phyloP scores from a whole-genome alignment of 2,888 invertebrate species.

The Sesia apiformis region DNA sequence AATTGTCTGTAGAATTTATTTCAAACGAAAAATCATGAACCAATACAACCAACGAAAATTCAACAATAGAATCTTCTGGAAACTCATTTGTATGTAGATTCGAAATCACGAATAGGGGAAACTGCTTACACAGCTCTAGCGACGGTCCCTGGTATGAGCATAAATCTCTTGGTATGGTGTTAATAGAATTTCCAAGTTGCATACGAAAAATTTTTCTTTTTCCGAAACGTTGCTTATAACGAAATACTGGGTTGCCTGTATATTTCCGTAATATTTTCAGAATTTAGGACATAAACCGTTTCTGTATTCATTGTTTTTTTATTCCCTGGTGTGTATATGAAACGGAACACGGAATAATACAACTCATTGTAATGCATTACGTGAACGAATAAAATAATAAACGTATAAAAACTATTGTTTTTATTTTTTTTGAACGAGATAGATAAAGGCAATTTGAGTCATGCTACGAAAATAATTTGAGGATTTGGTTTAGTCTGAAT shows the following conservation, averaged over 20 bases:
- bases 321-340: slow-evolving; percentile 20
- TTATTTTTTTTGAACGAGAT: not conserved
- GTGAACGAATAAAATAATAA: not conserved
- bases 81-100: not conserved
- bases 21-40: not conserved
- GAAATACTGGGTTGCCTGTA: not conserved
- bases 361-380: slow-evolving; percentile 32
- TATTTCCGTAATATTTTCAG: not conserved
- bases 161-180: not conserved
- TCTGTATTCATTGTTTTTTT: slow-evolving; percentile 34
- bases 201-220: not conserved
- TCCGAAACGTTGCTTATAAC: no score
- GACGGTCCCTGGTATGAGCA: not conserved
- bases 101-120: not conserved
- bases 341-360: slow-evolving; percentile 24
- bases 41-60: not conserved
- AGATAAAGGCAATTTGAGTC: no score
- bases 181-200: not conserved
- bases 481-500: no score
- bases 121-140: not conserved
- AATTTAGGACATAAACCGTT: slow-evolving; percentile 11
- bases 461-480: no score
- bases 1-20: no score
- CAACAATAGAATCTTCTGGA: not conserved
- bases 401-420: not conserved